phyloP scores from a whole-genome alignment of 2,888 invertebrate species.

The Epirrhoe alternata region DNA sequence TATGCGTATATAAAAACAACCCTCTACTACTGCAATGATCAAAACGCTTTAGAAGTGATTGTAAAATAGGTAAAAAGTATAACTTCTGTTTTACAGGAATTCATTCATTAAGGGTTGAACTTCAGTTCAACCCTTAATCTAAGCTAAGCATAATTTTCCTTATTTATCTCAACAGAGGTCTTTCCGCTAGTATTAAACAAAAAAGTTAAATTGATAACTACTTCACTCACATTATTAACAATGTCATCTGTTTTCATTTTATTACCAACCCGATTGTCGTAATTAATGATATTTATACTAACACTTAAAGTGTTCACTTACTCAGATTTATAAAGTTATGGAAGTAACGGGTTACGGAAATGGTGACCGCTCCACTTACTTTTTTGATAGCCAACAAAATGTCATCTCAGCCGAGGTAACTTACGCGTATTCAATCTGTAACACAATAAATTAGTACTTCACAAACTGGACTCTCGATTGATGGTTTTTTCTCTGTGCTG shows the following conservation, averaged over 20 bases:
- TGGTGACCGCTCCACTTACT: slow-evolving; percentile 44
- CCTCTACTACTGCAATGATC: too few species aligned
- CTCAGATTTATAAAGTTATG: slow-evolving; percentile 26
- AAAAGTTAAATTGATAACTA: background rate
- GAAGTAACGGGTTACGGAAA: slow-evolving; percentile 41
- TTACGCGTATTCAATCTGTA: background rate
- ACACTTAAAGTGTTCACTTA: background rate
- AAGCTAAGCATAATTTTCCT: too few species aligned
- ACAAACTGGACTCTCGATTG: slow-evolving; percentile 7
- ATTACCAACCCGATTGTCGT: slow-evolving; percentile 2
- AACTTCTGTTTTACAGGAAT: too few species aligned
- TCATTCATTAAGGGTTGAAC: too few species aligned
- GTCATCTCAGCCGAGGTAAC: slow-evolving; percentile 19
- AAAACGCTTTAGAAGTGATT: too few species aligned
- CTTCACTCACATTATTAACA: background rate
- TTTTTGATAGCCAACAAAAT: slow-evolving; percentile 26
- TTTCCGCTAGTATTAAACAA: background rate
- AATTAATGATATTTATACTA: slow-evolving; percentile 4
- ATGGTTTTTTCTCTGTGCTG: background rate
- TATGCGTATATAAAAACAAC: too few species aligned
- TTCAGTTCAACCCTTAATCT: background rate
- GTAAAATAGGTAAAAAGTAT: too few species aligned
- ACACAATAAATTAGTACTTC: slow-evolving; percentile 24
- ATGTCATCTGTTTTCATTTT: background rate
- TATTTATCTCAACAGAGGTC: background rate